Conservation (phyloP, 2,113 vertebrate species). For the Ameiurus melas region DNA sequence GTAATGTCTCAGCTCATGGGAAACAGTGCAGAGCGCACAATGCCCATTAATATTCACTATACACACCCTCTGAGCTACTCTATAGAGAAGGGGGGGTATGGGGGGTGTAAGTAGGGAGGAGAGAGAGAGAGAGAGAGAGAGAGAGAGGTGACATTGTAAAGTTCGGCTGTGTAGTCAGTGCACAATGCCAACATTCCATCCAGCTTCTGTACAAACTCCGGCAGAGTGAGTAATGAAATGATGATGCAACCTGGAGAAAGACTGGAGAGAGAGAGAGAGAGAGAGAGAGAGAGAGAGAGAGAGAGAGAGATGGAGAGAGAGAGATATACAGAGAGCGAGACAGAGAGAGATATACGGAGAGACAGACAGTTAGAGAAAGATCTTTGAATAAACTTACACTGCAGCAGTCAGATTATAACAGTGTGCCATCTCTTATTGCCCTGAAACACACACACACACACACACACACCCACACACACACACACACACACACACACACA, state of each 20-base stretch:
- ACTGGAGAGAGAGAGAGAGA: too few relatives aligned
- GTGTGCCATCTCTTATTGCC: too few relatives aligned
- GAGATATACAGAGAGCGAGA: background rate
- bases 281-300: background rate
- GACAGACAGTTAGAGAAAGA: constrained; percentile 14
- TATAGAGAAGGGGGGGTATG: background rate
- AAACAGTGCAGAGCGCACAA: background rate
- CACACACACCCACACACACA: too few relatives aligned
- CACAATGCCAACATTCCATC: constrained; percentile 42
- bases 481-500: too few relatives aligned
- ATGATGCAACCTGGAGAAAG: constrained; percentile 56
- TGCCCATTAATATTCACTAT: constrained; percentile 22
- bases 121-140: background rate
- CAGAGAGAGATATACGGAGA: background rate
- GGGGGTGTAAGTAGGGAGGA: background rate
- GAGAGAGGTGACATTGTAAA: constrained; percentile 46
- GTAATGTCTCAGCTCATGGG: background rate
- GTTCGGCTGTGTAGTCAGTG: constrained; percentile 44
- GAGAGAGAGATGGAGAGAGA: constrained; percentile 2
- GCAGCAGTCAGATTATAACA: constrained; percentile 29
- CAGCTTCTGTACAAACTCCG: constrained; percentile 39
- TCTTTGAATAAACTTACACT: constrained; percentile 22
- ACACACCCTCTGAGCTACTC: background rate
- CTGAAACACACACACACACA: too few relatives aligned
- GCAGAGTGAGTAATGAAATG: constrained; percentile 54